Evolutionary conservation across 2,888 invertebrate genomes (phyloP).

Genomic region (Leptothorax acervorum): DNA sequence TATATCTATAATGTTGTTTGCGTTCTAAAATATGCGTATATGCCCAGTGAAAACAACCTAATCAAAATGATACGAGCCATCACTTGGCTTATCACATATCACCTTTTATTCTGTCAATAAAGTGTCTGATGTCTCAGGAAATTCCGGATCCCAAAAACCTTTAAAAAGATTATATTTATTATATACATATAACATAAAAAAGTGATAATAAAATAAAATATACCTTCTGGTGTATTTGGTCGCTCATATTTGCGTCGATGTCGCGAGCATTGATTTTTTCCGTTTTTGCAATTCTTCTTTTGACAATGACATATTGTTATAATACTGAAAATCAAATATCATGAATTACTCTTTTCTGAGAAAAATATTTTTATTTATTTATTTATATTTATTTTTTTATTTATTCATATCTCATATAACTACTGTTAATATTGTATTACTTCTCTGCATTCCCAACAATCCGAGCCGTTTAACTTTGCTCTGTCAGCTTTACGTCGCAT

Average conservation of each 20-base stretch:
- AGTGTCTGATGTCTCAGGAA: no score
- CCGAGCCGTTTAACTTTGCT: constrained; percentile 62
- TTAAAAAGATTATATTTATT: constrained; percentile 48
- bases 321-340: constrained; percentile 77
- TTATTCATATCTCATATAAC: not conserved
- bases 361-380: not conserved
- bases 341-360: not conserved
- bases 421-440: constrained; percentile 72
- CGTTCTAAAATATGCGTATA: no score
- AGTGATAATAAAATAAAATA: not conserved
- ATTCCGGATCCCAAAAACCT: constrained; percentile 82
- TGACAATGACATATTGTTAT: constrained; percentile 80
- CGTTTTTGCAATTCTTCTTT: constrained; percentile 83
- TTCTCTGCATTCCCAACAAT: constrained; percentile 84
- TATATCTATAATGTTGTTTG: no score
- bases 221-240: constrained; percentile 83
- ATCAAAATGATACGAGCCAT: no score
- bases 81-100: no score
- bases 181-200: constrained; percentile 12
- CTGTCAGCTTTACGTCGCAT: constrained; percentile 81
- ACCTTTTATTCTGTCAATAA: no score
- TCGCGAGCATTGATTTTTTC: constrained; percentile 86
- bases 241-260: constrained; percentile 85
- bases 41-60: no score
- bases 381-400: not conserved